Percentiles rank a stretch among this genome's conserved stretches.
Evolutionary conservation across 2,797 vertebrate genomes (phyloP).

Genomic region (Setipinna tenuifilis): DNA sequence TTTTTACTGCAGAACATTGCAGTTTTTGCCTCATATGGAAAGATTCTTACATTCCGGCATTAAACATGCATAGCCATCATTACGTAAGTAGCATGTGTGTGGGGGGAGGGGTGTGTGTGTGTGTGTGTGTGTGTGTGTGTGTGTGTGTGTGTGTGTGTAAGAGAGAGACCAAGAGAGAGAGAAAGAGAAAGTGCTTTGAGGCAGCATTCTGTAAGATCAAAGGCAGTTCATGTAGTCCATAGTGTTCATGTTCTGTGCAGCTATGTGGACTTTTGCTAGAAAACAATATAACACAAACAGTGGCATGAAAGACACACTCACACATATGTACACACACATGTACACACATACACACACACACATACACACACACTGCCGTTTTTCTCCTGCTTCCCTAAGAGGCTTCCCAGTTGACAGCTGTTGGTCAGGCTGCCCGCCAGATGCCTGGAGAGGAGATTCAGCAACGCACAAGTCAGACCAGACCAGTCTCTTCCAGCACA

Average conservation of each 20-base stretch:
- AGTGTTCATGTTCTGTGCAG: background rate
- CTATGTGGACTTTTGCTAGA: background rate
- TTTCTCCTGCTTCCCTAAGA: constrained; percentile 31
- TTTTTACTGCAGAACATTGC: background rate
- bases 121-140: background rate
- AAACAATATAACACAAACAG: background rate
- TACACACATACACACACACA: constrained; percentile 22
- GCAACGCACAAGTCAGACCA: background rate
- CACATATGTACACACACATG: background rate
- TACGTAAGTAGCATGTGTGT: background rate
- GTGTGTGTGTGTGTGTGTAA: background rate
- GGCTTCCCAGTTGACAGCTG: constrained; percentile 12
- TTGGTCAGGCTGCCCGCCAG: background rate
- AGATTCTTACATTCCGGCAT: background rate
- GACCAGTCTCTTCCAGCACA: background rate
- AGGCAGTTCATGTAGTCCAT: background rate
- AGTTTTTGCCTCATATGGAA: background rate
- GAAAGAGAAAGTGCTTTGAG: background rate
- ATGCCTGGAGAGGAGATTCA: constrained; percentile 24
- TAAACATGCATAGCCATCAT: background rate
- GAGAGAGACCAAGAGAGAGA: no score
- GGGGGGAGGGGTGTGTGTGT: no score
- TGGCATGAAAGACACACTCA: background rate
- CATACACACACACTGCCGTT: constrained; percentile 17
- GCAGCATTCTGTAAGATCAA: background rate